Conservation (phyloP, 2,797 vertebrate species). For the Amazonetta brasiliensis region DNA sequence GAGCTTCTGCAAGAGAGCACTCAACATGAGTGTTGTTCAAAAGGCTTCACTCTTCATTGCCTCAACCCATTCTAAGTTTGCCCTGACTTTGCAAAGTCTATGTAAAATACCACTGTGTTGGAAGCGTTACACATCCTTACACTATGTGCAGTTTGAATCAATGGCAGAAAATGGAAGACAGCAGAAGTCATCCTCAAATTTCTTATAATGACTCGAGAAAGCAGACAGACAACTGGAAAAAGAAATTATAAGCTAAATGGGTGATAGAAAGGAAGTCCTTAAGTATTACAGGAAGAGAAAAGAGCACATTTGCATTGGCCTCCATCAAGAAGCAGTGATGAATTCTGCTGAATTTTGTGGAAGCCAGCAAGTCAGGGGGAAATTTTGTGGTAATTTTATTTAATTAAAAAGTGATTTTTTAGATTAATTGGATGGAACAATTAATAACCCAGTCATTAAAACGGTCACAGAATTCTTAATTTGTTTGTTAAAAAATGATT, state of each 20-base stretch:
- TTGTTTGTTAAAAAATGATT: neutral
- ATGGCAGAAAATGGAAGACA: neutral
- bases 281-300: neutral
- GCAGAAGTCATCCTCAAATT: neutral
- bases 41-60: neutral
- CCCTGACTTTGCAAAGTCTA: neutral
- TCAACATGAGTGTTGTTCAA: neutral
- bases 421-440: neutral
- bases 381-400: neutral
- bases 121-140: neutral
- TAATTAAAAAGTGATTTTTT: neutral
- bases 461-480: neutral
- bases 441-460: neutral
- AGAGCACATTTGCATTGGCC: neutral
- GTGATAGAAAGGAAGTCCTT: neutral
- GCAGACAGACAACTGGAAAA: neutral
- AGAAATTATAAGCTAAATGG: neutral
- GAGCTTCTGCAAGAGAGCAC: neutral
- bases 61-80: neutral
- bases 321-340: neutral
- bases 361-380: neutral
- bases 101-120: fast-evolving
- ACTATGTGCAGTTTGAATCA: neutral
- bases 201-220: neutral
- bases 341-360: neutral